Percentiles rank a stretch among this genome's conserved stretches.
These are phyloP conservation scores for Scaptomyza reducta DNA, from an alignment of 2,888 invertebrate species.

Conservation along the genomic window DNA sequence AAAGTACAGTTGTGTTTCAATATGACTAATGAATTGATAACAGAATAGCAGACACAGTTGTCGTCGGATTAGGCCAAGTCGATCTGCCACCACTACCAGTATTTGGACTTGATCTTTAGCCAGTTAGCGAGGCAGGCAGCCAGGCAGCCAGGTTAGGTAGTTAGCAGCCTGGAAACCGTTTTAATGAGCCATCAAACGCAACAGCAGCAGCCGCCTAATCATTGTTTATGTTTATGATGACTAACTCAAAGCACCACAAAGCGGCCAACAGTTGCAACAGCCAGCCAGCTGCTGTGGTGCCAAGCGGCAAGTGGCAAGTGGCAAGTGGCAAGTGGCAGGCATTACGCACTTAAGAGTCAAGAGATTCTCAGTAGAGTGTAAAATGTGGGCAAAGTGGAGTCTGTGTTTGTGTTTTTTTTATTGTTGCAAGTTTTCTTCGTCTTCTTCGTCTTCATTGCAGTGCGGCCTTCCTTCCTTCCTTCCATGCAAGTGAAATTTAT, in stretches of 20 bases:
- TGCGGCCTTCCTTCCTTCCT: slow-evolving; percentile 27
- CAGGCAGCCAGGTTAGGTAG: slow-evolving; percentile 1
- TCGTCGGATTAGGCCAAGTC: slow-evolving; percentile 7
- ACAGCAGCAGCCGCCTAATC: slow-evolving; percentile 61
- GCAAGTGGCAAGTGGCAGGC: slow-evolving; percentile 33
- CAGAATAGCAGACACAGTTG: not conserved
- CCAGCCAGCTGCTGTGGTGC: not conserved
- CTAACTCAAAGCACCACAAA: slow-evolving; percentile 19
- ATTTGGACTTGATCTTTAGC: slow-evolving; percentile 2
- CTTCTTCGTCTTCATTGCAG: slow-evolving; percentile 8
- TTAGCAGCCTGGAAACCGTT: slow-evolving; percentile 61
- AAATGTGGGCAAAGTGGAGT: slow-evolving; percentile 22
- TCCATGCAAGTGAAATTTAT: slow-evolving; percentile 72
- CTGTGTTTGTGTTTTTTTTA: not conserved
- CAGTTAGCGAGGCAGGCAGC: not conserved
- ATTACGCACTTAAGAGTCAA: slow-evolving; percentile 36
- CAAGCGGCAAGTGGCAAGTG: slow-evolving; percentile 22
- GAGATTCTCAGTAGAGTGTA: slow-evolving; percentile 12
- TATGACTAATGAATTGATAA: slow-evolving; percentile 48
- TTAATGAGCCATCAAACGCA: slow-evolving; percentile 65
- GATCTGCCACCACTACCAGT: slow-evolving; percentile 1
- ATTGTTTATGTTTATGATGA: slow-evolving; percentile 73
- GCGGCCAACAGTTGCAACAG: slow-evolving; percentile 6
- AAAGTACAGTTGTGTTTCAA: slow-evolving; percentile 31
- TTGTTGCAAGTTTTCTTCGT: no score